Evolutionary conservation across 2,888 invertebrate genomes (phyloP), one percentile per base, ranked within the genome.

Genomic region (Tipula unca): DNA sequence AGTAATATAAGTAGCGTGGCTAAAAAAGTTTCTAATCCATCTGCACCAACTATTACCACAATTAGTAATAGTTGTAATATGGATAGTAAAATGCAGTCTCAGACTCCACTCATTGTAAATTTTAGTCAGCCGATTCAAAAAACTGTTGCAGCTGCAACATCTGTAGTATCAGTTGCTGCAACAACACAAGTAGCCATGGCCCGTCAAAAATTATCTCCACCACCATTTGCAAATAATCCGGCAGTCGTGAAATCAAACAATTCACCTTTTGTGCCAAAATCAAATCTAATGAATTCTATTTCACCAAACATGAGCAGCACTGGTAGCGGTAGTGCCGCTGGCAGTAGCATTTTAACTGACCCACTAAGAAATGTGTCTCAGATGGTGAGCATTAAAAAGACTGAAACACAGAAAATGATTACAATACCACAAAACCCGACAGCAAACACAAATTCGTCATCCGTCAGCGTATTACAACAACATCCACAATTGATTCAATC

Each of bases 221-320:
- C 92, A 3, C 92, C 92, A 0, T 92, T 92, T 89, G 90, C 92
- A 0, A 90, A 91, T 6, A 90, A 36, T 84, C 32, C 84, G 84
- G 32, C 84, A 20, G 84, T 32, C 14, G 36, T 84, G 25, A 84
- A 84, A 84, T 36, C 84, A 84, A 69, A 69, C 25, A 84, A 36
- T 84, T 36, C 84, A 84, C 84, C 84, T 84, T 84, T 84, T 84
- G 39, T 84, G 36, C 84, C 84, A 84, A 84, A 84, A 84, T 83
- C 83, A 32, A 35, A 29, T 32, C 83, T 13, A 83, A 35, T 35
- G 17, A 29, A 29, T 83, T 32, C 83, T 32, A 32, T 69, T 69
- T 69, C 69, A 69, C 10, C 69, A 10, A 69, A 3, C 25, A 69
- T 25, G 1, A 69, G 20, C 5, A 25, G 69, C 3, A 25, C 20